Percentiles rank a stretch among this genome's conserved stretches.
phyloP scores from a whole-genome alignment of 2,113 vertebrate species.

The Xenotilapia leptura region DNA sequence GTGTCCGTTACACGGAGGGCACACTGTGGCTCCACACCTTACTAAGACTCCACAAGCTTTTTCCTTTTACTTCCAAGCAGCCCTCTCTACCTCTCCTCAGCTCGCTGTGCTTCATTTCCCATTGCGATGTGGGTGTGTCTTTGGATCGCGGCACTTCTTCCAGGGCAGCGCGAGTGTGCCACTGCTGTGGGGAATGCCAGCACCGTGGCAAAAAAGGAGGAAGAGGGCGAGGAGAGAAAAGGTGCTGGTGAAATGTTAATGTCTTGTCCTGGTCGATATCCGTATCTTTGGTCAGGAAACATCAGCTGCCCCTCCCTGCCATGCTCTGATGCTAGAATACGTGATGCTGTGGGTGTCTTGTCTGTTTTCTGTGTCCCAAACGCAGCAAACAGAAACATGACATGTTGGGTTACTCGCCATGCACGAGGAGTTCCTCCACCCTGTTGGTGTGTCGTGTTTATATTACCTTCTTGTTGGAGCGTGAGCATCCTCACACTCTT shows the following conservation, averaged over 20 bases:
- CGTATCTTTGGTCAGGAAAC: constrained; percentile 18
- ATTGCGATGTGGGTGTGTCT: not conserved
- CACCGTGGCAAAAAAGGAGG: not conserved
- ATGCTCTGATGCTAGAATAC: constrained; percentile 1
- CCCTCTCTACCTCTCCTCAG: not conserved
- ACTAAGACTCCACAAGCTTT: not conserved
- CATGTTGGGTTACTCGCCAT: constrained; percentile 56
- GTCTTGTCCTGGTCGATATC: constrained; percentile 51
- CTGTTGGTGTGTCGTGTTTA: constrained; percentile 27
- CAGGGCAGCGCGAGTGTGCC: constrained; percentile 10
- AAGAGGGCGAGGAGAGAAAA: constrained; percentile 3
- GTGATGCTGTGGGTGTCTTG: constrained; percentile 8
- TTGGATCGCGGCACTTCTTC: constrained; percentile 6
- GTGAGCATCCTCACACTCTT: not conserved
- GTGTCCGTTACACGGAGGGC: not conserved
- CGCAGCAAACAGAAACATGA: constrained; percentile 54
- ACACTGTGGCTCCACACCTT: not conserved
- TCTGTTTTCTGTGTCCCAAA: constrained; percentile 8
- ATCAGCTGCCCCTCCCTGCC: not conserved
- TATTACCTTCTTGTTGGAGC: constrained; percentile 8
- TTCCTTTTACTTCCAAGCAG: not conserved
- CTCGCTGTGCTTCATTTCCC: not conserved
- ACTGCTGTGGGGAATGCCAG: constrained; percentile 22
- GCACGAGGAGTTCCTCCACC: constrained; percentile 36
- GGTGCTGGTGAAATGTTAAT: constrained; percentile 65